phyloP scores from a whole-genome alignment of 2,888 invertebrate species.

The Lissocephala sabroskyi region DNA sequence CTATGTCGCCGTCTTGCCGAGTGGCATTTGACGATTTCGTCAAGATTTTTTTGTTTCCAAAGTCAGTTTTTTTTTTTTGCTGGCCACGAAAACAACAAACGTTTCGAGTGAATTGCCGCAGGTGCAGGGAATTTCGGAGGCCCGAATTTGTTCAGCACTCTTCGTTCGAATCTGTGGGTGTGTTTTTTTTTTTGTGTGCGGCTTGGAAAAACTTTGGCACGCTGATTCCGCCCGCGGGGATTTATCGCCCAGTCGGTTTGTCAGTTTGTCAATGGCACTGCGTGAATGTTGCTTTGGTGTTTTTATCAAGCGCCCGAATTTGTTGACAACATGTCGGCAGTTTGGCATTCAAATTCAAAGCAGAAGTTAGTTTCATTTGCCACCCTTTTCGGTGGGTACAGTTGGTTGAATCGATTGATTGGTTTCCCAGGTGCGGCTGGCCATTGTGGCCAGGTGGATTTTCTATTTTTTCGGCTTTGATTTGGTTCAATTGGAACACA shows the following conservation, averaged over 20 bases:
- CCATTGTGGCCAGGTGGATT: too few species aligned
- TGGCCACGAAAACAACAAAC: neutral
- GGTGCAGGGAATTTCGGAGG: constrained; percentile 18
- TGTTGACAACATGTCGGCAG: constrained; percentile 57
- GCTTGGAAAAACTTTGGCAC: neutral
- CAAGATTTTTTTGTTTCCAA: constrained; percentile 33
- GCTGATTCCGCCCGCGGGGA: constrained; percentile 31
- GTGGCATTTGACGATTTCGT: constrained; percentile 36
- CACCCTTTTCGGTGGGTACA: constrained; percentile 15
- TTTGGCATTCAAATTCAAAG: too few species aligned
- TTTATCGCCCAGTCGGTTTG: constrained; percentile 15
- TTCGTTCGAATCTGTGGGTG: too few species aligned
- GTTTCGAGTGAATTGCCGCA: constrained; percentile 14
- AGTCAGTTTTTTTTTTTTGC: constrained; percentile 19
- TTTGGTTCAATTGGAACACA: too few species aligned
- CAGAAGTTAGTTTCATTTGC: constrained; percentile 6
- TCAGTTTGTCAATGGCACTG: neutral
- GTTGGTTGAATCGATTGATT: constrained; percentile 67
- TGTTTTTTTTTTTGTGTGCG: constrained; percentile 19
- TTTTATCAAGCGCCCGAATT: constrained; percentile 51
- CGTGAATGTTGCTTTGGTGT: constrained; percentile 18
- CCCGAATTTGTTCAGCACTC: too few species aligned
- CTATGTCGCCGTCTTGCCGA: too few species aligned
- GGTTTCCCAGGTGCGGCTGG: constrained; percentile 63
- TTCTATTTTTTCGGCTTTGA: too few species aligned